Conservation (phyloP, 2,888 invertebrate genomes). For the Proisotoma minuta region DNA sequence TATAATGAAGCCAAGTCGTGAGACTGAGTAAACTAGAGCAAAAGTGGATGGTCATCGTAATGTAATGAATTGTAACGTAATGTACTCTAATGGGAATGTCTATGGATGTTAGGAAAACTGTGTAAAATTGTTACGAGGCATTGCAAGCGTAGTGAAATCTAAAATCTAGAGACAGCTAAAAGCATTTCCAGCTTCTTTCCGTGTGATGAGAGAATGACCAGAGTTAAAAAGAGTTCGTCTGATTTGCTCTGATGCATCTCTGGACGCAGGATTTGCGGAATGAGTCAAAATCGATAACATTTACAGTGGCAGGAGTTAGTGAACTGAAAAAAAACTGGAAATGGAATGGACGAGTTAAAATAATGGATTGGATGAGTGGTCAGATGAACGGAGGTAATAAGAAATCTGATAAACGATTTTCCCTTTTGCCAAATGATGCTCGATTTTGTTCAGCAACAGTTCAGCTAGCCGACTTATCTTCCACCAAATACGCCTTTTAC, state of each 20-base stretch:
- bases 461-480: too few relatives aligned
- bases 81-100: slow-evolving; percentile 14
- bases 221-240: neutral
- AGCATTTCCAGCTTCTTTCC: slow-evolving; percentile 19
- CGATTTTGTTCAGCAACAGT: too few relatives aligned
- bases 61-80: slow-evolving; percentile 15
- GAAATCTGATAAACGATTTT: slow-evolving; percentile 4
- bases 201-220: slow-evolving; percentile 14
- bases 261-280: slow-evolving; percentile 9
- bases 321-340: slow-evolving; percentile 16
- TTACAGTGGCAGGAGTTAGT: slow-evolving; percentile 9
- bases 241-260: neutral
- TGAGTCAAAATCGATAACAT: slow-evolving; percentile 18
- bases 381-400: neutral
- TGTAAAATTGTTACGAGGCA: slow-evolving; percentile 13
- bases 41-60: slow-evolving; percentile 15
- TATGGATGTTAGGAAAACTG: slow-evolving; percentile 9
- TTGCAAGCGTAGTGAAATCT: too few relatives aligned
- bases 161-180: slow-evolving; percentile 10
- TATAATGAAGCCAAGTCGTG: neutral
- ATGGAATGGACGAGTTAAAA: slow-evolving; percentile 15
- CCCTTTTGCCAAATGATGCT: too few relatives aligned
- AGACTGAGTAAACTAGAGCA: neutral
- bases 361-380: slow-evolving; percentile 17
- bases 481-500: too few relatives aligned